Conservation (phyloP, 1,140 invertebrate genomes). For the Plectus sambesii region DNA sequence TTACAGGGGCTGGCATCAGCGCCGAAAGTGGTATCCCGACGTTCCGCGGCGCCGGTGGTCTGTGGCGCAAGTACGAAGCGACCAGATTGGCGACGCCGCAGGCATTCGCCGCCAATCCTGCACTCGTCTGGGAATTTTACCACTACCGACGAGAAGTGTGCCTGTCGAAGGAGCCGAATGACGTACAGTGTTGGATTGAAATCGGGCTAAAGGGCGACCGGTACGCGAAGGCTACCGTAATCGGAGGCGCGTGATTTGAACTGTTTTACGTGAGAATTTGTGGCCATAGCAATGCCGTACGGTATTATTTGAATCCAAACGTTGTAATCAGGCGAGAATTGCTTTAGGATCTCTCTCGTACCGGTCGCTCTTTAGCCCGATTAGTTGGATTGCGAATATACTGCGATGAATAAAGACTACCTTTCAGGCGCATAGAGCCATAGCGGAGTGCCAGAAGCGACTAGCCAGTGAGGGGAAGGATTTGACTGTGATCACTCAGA, state of each 20-base stretch:
- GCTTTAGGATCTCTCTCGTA: too few species aligned
- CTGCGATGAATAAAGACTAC: neutral
- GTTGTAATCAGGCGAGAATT: too few species aligned
- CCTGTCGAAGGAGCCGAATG: constrained; percentile 56
- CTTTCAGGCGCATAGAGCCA: constrained; percentile 69
- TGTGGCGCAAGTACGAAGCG: constrained; percentile 62
- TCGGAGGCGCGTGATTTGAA: too few species aligned
- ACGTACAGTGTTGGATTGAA: constrained; percentile 51
- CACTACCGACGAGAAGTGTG: constrained; percentile 61
- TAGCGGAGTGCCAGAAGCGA: constrained; percentile 65
- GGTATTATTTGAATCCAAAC: too few species aligned
- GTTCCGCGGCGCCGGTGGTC: constrained; percentile 63
- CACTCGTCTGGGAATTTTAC: constrained; percentile 68
- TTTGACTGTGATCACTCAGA: constrained; percentile 45
- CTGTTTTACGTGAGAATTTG: too few species aligned
- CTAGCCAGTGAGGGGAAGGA: too few species aligned
- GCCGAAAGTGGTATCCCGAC: constrained; percentile 71
- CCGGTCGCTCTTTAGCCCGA: too few species aligned
- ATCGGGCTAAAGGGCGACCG: too few species aligned
- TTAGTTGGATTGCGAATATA: neutral
- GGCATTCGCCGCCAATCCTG: constrained; percentile 58
- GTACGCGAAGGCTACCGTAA: too few species aligned
- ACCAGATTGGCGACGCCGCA: constrained; percentile 56
- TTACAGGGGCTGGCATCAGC: constrained; percentile 66
- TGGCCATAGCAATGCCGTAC: too few species aligned